phyloP scores from a whole-genome alignment of 92 coral and sea anemone genomes.

The Desmophyllum pertusum region DNA sequence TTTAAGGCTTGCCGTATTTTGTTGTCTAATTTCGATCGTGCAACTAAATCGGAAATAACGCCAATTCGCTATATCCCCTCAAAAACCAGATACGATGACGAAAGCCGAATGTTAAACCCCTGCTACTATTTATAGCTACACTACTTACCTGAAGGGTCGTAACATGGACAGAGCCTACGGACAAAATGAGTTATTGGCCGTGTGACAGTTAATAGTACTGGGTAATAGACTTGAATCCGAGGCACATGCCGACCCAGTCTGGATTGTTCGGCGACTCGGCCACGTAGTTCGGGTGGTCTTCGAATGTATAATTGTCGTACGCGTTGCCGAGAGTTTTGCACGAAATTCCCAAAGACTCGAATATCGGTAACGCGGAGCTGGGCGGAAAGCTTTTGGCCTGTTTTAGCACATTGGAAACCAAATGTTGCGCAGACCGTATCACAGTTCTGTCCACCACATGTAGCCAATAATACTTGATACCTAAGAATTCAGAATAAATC shows the following conservation, averaged over 20 bases:
- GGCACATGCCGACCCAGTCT: slow-evolving; percentile 40
- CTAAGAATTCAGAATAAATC: neutral
- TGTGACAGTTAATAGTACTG: slow-evolving; percentile 42
- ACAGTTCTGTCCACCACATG: slow-evolving; percentile 41
- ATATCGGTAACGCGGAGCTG: slow-evolving; percentile 30
- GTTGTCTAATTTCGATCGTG: no score
- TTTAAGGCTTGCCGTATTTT: no score
- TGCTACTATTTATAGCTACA: no score
- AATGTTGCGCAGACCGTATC: slow-evolving; percentile 38
- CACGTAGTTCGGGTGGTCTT: slow-evolving; percentile 44
- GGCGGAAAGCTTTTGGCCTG: slow-evolving; percentile 52
- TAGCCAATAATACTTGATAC: slow-evolving; percentile 46
- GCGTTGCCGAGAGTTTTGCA: slow-evolving; percentile 20
- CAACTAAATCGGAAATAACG: no score
- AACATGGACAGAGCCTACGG: slow-evolving; percentile 59
- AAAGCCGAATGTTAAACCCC: no score
- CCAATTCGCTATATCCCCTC: no score
- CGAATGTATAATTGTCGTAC: slow-evolving; percentile 12
- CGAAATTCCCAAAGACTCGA: slow-evolving; percentile 38
- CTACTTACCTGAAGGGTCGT: slow-evolving; percentile 36
- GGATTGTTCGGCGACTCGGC: neutral
- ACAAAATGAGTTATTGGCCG: slow-evolving; percentile 32
- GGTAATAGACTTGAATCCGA: slow-evolving; percentile 51
- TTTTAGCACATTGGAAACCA: slow-evolving; percentile 37
- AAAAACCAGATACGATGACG: no score